Base-by-base conservation (phyloP, 2,797 vertebrate genomes). In the Cyclura pinguis region DNA sequence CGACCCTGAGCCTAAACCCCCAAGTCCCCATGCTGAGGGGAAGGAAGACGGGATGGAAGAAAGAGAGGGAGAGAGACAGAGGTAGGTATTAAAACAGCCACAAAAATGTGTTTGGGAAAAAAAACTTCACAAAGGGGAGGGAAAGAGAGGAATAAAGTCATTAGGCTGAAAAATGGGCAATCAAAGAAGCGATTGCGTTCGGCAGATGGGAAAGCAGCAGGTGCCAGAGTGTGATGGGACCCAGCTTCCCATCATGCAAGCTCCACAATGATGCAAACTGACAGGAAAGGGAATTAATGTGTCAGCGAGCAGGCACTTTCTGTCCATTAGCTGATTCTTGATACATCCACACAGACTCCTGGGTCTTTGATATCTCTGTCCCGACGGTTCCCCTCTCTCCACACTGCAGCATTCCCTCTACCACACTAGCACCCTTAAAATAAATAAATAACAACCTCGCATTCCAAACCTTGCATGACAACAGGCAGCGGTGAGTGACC, bases 201-300 rank as follows among this genome's bases (percentile, higher is more conserved):
- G 95, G 98, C 98, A 99, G 98, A 99, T 99, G 98, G 98, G 97
- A 97, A 97, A 98, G 98, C 98, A 99, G 98, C 98, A 98, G 98
- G 98, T 98, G 98, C 97, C 95, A 88, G 89, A 93, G 96, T 95
- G 97, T 96, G 94, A 95, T 97, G 98, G 97, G 98, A 98, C 97
- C 93, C 93, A 91, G 96, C 96, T 97, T 98, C 97, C 97, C 97
- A 97, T 98, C 97, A 97, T 97, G 97, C 97, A 94, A 93, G 94
- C 97, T 98, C 97, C 93, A 96, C 96, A 96, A 94, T 97, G 98
- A 98, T 98, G 97, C 97, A 97, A 97, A 94, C 96, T 99, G 98
- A 98, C 98, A 98, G 98, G 97, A 91, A 95, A 92, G 98, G 97
- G 98, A 98, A 98, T 98, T 98, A 96, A 98, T 97, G 97, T 97